Base-by-base conservation (phyloP, 2,888 invertebrate species). In the Dexiosoma caninum region DNA sequence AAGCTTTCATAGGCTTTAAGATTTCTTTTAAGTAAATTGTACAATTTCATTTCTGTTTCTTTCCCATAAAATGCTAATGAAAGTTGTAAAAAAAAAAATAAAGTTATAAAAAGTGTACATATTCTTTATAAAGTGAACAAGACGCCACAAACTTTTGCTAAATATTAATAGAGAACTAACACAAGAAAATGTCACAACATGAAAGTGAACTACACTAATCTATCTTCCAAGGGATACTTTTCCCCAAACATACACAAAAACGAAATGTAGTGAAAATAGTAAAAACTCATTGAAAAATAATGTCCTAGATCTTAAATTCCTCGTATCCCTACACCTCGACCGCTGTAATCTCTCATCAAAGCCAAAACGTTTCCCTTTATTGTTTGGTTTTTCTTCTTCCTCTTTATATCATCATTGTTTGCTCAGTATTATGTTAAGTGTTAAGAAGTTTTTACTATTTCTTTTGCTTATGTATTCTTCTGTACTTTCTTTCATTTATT, bases 401-500 rank as follows among this genome's bases (percentile, higher is more conserved):
- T 67, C 69, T 72, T 67, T 77, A 83, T 80, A 69, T 67, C 75
- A 70, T 64, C 72, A 79, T 69, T 85, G 86, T 87, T 86, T 88
- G 89, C 88, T 89, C 89, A 89, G 89, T 89, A 89, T 89, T 89
- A 89, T 87, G 85, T 88, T 88, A 88, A 89, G 84, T 86, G 85
- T 87, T 88, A 89, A 88, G 88, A 84, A 85, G 85, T 85, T 86
- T 87, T 85, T 84, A 84, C 85, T 70, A 64, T 40, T 85, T 85
- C 85, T 83, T 84, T 84, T 81, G 40, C 67, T 82, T 78, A 66
- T 59, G n/a, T n/a, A n/a, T 57, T 49, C 60, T 70, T 30, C 7
- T 19, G 42, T 16, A 16, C 35, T 53, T 59, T 59, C 16, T 53
- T 59, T 59, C 16, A 19, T 42, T 10, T 35, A 53, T 35, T 53